phyloP scores from a whole-genome alignment of 2,797 vertebrate genomes.

The Xerus rutilus region DNA sequence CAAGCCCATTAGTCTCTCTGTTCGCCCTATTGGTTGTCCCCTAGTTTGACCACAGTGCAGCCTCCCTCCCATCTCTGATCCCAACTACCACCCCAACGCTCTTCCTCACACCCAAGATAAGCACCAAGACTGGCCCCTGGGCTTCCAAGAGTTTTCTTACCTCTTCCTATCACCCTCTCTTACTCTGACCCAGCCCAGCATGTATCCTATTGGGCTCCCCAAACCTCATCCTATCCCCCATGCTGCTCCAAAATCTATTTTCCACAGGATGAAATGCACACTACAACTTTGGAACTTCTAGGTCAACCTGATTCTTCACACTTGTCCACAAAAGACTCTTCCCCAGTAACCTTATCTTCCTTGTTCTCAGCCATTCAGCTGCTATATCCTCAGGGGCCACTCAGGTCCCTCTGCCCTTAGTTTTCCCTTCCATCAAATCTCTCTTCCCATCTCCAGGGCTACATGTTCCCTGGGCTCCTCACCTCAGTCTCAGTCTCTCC shows the following conservation, averaged over 20 bases:
- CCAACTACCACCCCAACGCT: neutral
- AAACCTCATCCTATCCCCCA: neutral
- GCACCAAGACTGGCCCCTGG: neutral
- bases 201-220: neutral
- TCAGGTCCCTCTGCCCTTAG: neutral
- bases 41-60: neutral
- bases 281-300: neutral
- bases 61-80: neutral
- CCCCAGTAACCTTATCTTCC: neutral
- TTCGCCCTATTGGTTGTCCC: neutral
- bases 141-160: neutral
- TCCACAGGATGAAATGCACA: neutral
- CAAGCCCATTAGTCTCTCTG: neutral
- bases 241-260: neutral
- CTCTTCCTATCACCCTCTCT: neutral
- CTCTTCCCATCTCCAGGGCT: neutral
- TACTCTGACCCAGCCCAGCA: neutral
- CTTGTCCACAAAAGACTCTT: neutral
- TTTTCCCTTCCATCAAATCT: neutral
- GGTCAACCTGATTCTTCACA: neutral
- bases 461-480: accelerated
- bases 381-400: neutral
- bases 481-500: neutral
- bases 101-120: neutral
- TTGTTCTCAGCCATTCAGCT: neutral